Evolutionary conservation across 2,888 invertebrate species (phyloP).

Genomic region (Parnassius glacialis): DNA sequence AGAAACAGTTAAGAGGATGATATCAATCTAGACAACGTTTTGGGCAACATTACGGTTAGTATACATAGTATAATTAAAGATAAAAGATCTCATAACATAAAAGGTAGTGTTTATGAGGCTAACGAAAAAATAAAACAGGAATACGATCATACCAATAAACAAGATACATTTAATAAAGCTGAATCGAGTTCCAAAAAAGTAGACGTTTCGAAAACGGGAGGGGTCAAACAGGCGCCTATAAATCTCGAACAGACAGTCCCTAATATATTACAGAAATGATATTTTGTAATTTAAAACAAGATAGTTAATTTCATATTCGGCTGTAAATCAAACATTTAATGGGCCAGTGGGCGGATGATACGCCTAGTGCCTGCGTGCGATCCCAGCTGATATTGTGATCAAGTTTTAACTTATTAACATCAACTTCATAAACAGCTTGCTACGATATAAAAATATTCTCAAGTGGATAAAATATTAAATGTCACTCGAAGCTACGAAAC

Average conservation of each 20-base stretch:
- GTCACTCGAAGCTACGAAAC: background rate
- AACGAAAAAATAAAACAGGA: conserved; percentile 7
- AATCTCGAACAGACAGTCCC: conserved; percentile 48
- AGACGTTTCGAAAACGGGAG: conserved; percentile 25
- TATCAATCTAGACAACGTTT: too few relatives aligned
- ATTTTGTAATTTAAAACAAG: conserved; percentile 62
- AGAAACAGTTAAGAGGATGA: too few relatives aligned
- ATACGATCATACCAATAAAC: conserved; percentile 7
- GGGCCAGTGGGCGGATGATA: conserved; percentile 37
- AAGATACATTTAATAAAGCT: conserved; percentile 16
- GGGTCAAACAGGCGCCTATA: conserved; percentile 41
- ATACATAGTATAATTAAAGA: too few relatives aligned
- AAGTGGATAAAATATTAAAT: conserved; percentile 7
- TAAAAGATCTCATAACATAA: too few relatives aligned
- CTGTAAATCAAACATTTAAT: conserved; percentile 54
- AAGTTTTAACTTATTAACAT: conserved; percentile 23
- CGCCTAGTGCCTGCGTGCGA: conserved; percentile 8
- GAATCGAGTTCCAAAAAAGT: conserved; percentile 18
- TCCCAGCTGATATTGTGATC: conserved; percentile 9
- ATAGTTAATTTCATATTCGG: conserved; percentile 55
- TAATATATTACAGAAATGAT: conserved; percentile 51
- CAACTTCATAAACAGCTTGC: conserved; percentile 14
- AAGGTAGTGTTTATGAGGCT: conserved; percentile 2
- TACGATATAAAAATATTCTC: conserved; percentile 8
- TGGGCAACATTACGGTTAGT: too few relatives aligned